A percentile compares a stretch with the other conserved stretches of the same genome.
phyloP scores from a whole-genome alignment of 2,888 invertebrate species.

The Eretmocerus hayati region DNA sequence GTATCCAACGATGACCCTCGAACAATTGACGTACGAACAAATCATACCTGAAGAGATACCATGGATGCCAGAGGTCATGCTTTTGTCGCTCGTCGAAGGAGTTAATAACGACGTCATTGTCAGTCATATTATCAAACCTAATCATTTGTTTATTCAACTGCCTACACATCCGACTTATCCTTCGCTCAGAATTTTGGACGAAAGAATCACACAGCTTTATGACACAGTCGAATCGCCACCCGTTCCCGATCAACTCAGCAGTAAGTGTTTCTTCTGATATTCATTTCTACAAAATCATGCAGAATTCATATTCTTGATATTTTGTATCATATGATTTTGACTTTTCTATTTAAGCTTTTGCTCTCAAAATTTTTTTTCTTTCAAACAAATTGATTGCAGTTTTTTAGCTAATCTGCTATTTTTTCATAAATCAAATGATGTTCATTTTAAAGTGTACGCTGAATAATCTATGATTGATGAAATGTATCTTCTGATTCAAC shows the following conservation, averaged over 20 bases:
- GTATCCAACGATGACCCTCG: slow-evolving; percentile 73
- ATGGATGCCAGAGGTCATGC: slow-evolving; percentile 36
- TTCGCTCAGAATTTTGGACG: slow-evolving; percentile 70
- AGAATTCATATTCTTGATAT: no score
- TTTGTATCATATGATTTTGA: no score
- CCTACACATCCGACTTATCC: slow-evolving; percentile 92
- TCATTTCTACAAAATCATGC: no score
- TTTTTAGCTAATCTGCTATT: not conserved
- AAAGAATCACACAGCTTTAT: slow-evolving; percentile 78
- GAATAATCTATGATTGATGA: no score
- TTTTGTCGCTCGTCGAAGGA: slow-evolving; percentile 83
- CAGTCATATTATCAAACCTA: slow-evolving; percentile 77
- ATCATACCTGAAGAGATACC: slow-evolving; percentile 26
- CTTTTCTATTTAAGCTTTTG: no score
- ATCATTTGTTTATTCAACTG: slow-evolving; percentile 90
- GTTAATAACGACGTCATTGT: slow-evolving; percentile 90
- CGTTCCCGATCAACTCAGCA: slow-evolving; percentile 70
- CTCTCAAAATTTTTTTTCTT: not conserved
- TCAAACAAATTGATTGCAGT: not conserved
- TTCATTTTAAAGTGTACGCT: not conserved
- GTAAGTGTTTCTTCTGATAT: slow-evolving; percentile 48
- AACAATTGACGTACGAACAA: slow-evolving; percentile 44
- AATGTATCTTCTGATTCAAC: no score
- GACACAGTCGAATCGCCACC: slow-evolving; percentile 69
- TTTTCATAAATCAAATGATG: not conserved